Percentiles rank a stretch among this genome's conserved stretches.
phyloP scores from a whole-genome alignment of 2,113 vertebrate species.

The Triplophysa tibetana region DNA sequence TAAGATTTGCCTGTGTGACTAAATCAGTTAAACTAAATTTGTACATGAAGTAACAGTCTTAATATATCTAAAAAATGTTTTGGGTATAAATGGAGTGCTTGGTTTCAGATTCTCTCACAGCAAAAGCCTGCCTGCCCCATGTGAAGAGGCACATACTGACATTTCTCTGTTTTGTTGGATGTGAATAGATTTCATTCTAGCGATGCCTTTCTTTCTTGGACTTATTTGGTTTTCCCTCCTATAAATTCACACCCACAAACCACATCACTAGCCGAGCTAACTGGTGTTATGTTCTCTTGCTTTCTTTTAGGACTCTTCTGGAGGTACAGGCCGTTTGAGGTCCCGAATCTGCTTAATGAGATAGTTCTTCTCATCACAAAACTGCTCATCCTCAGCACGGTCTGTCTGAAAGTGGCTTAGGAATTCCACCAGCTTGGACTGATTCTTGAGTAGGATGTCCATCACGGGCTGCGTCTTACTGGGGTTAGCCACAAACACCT shows the following conservation, averaged over 20 bases:
- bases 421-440: slow-evolving; percentile 95
- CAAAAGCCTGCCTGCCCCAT: slow-evolving; percentile 22
- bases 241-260: slow-evolving; percentile 48
- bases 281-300: slow-evolving; percentile 8
- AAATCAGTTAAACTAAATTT: slow-evolving; percentile 8
- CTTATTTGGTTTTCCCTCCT: slow-evolving; percentile 1
- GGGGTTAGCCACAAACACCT: slow-evolving; percentile 98
- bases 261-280: slow-evolving; percentile 49
- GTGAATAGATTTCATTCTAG: slow-evolving; percentile 12
- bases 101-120: neutral
- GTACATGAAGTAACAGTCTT: slow-evolving; percentile 17
- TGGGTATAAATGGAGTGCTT: slow-evolving; percentile 23
- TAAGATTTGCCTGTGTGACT: neutral
- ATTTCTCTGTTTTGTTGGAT: slow-evolving; percentile 30
- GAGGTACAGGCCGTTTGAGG: slow-evolving; percentile 81
- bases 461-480: slow-evolving; percentile 95
- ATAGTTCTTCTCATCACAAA: slow-evolving; percentile 97
- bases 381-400: slow-evolving; percentile 92
- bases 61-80: slow-evolving; percentile 8
- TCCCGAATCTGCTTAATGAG: slow-evolving; percentile 97
- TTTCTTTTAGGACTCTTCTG: slow-evolving; percentile 68
- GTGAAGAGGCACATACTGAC: slow-evolving; percentile 22
- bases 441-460: slow-evolving; percentile 98
- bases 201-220: slow-evolving; percentile 39
- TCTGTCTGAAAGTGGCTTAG: slow-evolving; percentile 96